Evolutionary conservation across 2,797 vertebrate genomes (phyloP).

Genomic region (Acanthornis magna): DNA sequence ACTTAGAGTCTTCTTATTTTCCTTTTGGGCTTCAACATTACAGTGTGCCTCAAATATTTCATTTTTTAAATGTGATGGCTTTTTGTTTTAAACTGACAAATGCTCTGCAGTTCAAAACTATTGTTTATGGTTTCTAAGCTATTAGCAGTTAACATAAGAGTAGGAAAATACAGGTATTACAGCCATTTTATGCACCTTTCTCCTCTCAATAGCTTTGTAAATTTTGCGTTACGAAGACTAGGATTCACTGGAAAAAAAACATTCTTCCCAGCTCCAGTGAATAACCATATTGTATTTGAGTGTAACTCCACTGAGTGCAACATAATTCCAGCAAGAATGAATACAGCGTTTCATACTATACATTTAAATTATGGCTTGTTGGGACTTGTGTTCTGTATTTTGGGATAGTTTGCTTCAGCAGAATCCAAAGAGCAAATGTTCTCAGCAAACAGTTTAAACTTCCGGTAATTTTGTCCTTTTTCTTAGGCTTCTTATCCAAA

Average conservation of each 20-base stretch:
- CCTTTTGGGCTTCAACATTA: slow-evolving; percentile 36
- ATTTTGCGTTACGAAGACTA: neutral
- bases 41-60: neutral
- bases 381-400: neutral
- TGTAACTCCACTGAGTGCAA: neutral
- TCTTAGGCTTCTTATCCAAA: neutral
- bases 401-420: neutral
- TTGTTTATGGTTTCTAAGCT: neutral
- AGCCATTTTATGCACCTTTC: neutral
- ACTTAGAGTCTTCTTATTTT: slow-evolving; percentile 61
- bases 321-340: neutral
- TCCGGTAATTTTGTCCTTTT: neutral
- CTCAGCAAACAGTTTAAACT: neutral
- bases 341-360: neutral
- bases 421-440: neutral
- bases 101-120: neutral
- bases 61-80: neutral
- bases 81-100: slow-evolving; percentile 1
- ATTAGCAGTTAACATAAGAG: neutral
- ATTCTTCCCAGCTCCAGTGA: neutral
- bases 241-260: neutral
- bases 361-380: neutral
- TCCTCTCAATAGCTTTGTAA: neutral
- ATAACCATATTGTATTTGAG: neutral
- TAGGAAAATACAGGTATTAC: neutral